phyloP scores from a whole-genome alignment of 2,888 invertebrate species.

The Eupithecia subumbrata region DNA sequence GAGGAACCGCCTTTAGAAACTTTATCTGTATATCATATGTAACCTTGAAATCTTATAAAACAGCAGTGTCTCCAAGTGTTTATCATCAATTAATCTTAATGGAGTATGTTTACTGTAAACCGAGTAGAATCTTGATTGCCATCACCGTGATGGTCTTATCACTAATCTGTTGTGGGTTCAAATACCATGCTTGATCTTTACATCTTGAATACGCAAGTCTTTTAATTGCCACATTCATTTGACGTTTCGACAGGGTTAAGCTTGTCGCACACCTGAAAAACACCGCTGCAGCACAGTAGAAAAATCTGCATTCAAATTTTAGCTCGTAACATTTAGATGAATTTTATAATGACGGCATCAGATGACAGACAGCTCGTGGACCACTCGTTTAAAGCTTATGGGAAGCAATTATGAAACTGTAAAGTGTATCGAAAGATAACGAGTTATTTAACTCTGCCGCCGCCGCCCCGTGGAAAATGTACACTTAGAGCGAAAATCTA shows the following conservation, averaged over 20 bases:
- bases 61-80: constrained; percentile 20
- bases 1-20: background rate
- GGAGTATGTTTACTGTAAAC: constrained; percentile 14
- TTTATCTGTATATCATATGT: background rate
- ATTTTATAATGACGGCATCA: too few species aligned
- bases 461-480: too few species aligned
- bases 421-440: too few species aligned
- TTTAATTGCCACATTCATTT: background rate
- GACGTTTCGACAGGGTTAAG: background rate
- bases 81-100: constrained; percentile 33
- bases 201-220: background rate
- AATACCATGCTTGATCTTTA: background rate
- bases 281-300: too few species aligned
- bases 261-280: too few species aligned
- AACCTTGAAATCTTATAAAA: constrained; percentile 6
- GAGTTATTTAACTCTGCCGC: too few species aligned
- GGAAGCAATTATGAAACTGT: too few species aligned
- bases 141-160: background rate
- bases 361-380: too few species aligned
- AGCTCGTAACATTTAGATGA: too few species aligned
- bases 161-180: constrained; percentile 3
- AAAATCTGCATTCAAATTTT: too few species aligned
- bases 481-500: too few species aligned
- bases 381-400: too few species aligned
- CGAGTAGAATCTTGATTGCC: constrained; percentile 11